Evolutionary conservation across 2,888 invertebrate genomes (phyloP), one percentile per base, ranked within the genome.

Genomic region (Diarsia brunnea): DNA sequence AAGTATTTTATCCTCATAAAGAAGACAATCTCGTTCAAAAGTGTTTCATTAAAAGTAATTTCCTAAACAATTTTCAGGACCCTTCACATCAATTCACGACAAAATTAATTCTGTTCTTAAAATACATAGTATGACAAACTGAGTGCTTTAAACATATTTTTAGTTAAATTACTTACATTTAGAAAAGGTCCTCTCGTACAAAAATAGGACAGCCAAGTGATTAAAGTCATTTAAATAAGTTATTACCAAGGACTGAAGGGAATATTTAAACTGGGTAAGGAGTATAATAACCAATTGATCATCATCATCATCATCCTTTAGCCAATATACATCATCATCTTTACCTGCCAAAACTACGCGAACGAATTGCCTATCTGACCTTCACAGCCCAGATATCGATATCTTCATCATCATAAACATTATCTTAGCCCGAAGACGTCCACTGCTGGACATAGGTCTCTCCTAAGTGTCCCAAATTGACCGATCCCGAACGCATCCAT

Each of bases 81-180:
- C 38, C 14, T 45, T 60, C 51, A 21, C 27, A 49, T 45, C 7
- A 66, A 31, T 51, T 61, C 14, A 21, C 27, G 14, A 5, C 4
- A 19, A 31, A 67, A 75, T 51, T 75, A 51, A 76, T 38, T 45
- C 21, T 47, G 45, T 76, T 63, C 67, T 51, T 45, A 47, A 61
- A 75, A 75, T n/a, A n/a, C n/a, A n/a, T 76, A 67, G 21, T 38
- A 53, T 63, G 45, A 68, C 27, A 61, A 75, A 67, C 53, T 61
- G 3, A 38, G 21, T 61, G 10, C 21, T 67, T 31, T 12, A 55
- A 31, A 19, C n/a, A 45, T 53, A 53, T 53, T 64, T 53, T 27
- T 16, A 27, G 43, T 27, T 2, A 21, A 65, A 65, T 55, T 45
- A 45, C 51, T 71, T 65, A 4, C 24, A n/a, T 45, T 66, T n/a